Evolutionary conservation across 2,888 invertebrate species (phyloP), one percentile per base, ranked within the genome.

Genomic region (Saturnia japonica): DNA sequence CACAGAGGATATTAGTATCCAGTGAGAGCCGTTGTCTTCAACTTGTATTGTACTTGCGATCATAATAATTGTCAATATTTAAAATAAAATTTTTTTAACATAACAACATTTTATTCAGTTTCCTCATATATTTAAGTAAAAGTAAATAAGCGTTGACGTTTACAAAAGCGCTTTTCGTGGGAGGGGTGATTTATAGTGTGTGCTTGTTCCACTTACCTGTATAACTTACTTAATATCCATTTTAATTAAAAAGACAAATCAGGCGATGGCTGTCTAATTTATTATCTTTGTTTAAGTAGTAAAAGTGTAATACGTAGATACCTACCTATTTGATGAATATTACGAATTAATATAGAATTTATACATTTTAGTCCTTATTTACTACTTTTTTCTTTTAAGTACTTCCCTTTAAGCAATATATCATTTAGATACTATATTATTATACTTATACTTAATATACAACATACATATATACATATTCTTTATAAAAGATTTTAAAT

Each of bases 151-250:
- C 64, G 11, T 64, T 64, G 40, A n/a, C 64, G 4, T 40, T 40
- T 83, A 81, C 69, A 70, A 72, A 75, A 78, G 77, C 75, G 74
- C 80, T 78, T 82, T 82, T 77, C 71, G 77, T 73, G 73, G 72
- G 74, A 70, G 73, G 71, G 74, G 76, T 75, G 77, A 77, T 79
- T 76, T 76, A 75, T 73, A 75, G 71, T 78, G 77, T 72, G 71
- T 72, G 71, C 72, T 71, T 69, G 73, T 77, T 79, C 78, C 70
- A 71, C 67, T 75, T 73, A 80, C 73, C 72, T 72, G 68, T 66
- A 68, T 60, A 71, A 70, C 70, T 76, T 71, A 69, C 69, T 28
- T 60, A 67, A 67, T 57, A 22, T 70, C 42, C 67, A 64, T 62
- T 71, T 67, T 73, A 71, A 73, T 72, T 67, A 76, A 71, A 68